Evolutionary conservation across 2,113 vertebrate genomes (phyloP).

Genomic region (Corythornis vintsioides): DNA sequence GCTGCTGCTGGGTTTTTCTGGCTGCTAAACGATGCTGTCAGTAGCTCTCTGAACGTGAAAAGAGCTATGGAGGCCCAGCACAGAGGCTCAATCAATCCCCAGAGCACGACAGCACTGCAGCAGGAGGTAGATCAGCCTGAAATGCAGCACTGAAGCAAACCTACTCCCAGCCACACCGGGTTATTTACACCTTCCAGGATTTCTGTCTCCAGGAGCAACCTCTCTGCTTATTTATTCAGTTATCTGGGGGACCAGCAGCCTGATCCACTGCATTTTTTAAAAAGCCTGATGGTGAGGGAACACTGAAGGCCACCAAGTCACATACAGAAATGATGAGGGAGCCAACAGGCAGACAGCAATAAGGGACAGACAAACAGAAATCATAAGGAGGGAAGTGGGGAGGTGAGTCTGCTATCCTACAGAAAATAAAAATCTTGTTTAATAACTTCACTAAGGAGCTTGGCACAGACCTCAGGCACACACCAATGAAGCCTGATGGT

Average conservation of each 20-base stretch:
- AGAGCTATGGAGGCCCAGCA: not conserved
- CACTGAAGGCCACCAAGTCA: not conserved
- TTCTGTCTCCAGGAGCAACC: not conserved
- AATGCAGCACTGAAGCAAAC: not conserved
- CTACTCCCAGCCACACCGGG: not conserved
- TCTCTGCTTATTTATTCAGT: not conserved
- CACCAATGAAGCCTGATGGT: not conserved
- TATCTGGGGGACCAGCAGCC: not conserved
- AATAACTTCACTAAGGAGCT: not conserved
- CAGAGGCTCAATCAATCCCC: not conserved
- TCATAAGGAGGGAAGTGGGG: not conserved
- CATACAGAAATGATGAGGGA: not conserved
- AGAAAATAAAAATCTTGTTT: not conserved
- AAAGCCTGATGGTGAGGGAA: not conserved
- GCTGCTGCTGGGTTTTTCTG: conserved; percentile 20
- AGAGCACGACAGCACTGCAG: not conserved
- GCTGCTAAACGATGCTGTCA: not conserved
- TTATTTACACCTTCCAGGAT: not conserved
- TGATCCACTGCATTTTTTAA: not conserved
- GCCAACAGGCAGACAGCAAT: not conserved
- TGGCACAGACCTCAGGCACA: not conserved
- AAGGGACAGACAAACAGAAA: not conserved
- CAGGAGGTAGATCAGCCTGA: not conserved
- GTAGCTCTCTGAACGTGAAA: conserved; percentile 13
- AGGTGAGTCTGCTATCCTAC: not conserved